Evolutionary conservation across 2,113 vertebrate species (phyloP).

Genomic region (Neofelis nebulosa): DNA sequence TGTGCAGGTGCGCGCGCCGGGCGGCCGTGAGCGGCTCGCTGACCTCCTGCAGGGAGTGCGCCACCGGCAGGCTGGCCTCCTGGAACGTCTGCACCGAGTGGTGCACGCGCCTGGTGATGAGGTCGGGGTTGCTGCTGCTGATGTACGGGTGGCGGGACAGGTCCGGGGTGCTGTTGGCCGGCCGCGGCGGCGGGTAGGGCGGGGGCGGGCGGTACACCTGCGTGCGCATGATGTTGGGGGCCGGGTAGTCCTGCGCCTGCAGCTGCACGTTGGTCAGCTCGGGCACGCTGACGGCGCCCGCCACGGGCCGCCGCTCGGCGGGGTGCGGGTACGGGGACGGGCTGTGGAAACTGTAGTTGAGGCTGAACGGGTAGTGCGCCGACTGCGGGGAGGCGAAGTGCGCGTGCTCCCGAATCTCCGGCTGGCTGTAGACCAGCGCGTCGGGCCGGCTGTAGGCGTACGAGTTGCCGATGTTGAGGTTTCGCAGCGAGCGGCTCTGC

Average conservation of each 20-base stretch:
- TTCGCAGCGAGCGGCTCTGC: slow-evolving; percentile 97
- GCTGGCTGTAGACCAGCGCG: slow-evolving; percentile 97
- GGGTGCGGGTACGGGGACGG: slow-evolving; percentile 93
- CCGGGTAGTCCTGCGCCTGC: slow-evolving; percentile 95
- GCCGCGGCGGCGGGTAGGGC: slow-evolving; percentile 93
- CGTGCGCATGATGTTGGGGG: slow-evolving; percentile 95
- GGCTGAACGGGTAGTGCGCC: slow-evolving; percentile 90
- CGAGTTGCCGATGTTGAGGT: slow-evolving; percentile 94
- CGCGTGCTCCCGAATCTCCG: slow-evolving; percentile 95
- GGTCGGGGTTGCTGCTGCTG: slow-evolving; percentile 97
- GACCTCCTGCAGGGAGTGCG: slow-evolving; percentile 97
- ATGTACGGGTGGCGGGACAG: slow-evolving; percentile 94
- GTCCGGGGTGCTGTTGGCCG: slow-evolving; percentile 98
- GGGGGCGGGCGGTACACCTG: slow-evolving; percentile 97
- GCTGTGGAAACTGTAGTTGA: slow-evolving; percentile 96
- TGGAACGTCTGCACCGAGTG: slow-evolving; percentile 99
- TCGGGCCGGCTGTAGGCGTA: slow-evolving; percentile 96
- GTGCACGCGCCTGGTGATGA: slow-evolving; percentile 95
- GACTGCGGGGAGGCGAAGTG: slow-evolving; percentile 82
- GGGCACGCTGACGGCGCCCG: slow-evolving; percentile 96
- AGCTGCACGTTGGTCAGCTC: slow-evolving; percentile 97
- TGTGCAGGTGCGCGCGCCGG: slow-evolving; percentile 89
- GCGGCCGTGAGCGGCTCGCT: slow-evolving; percentile 92
- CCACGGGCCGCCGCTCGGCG: slow-evolving; percentile 91
- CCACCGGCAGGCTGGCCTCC: slow-evolving; percentile 97